Evolutionary conservation across 1,140 invertebrate species (phyloP).

Genomic region (Mylabris phalerata): DNA sequence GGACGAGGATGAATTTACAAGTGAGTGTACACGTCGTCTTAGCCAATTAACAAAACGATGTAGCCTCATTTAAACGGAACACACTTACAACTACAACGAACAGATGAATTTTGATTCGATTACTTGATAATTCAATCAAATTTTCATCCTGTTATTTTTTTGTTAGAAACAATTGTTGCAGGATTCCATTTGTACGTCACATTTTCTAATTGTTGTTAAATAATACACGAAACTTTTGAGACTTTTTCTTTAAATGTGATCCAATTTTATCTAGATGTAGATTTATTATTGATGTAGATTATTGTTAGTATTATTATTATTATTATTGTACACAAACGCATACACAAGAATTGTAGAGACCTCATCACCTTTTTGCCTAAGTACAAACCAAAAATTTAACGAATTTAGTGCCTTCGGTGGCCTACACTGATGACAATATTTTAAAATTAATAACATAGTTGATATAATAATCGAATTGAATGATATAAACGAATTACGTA

Average conservation of each 20-base stretch:
- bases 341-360: conserved; percentile 7
- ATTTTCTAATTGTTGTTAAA: conserved; percentile 11
- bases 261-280: background rate
- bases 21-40: conserved; percentile 56
- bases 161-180: background rate
- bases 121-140: conserved; percentile 1
- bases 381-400: conserved; percentile 22
- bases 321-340: conserved; percentile 9
- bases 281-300: background rate
- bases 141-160: conserved; percentile 1
- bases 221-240: background rate
- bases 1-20: conserved; percentile 94
- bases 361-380: conserved; percentile 12
- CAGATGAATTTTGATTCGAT: background rate
- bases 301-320: background rate
- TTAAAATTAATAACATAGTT: background rate
- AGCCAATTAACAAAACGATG: conserved; percentile 33
- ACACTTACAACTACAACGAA: conserved; percentile 4
- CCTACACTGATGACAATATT: conserved; percentile 9
- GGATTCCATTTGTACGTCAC: background rate
- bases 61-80: conserved; percentile 25
- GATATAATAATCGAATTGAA: background rate
- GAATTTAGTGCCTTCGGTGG: conserved; percentile 11
- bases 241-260: background rate
- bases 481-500: conserved; percentile 7